Percentiles rank a stretch among this genome's conserved stretches.
phyloP scores from a whole-genome alignment of 2,113 vertebrate genomes.

The Stictonetta naevosa region DNA sequence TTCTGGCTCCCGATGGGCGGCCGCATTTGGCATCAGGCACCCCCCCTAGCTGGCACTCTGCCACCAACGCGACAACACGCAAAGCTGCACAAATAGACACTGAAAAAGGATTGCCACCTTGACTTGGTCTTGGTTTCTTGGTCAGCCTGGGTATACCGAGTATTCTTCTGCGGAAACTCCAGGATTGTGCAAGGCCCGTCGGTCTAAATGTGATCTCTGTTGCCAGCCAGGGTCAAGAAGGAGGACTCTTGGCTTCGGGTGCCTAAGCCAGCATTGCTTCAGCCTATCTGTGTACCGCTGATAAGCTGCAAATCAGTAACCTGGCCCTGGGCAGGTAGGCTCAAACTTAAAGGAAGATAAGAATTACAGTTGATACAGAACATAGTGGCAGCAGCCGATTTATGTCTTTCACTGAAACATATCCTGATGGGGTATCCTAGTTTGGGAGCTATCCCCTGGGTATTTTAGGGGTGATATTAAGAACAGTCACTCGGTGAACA shows the following conservation, averaged over 20 bases:
- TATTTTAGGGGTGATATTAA: neutral
- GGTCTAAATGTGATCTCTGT: neutral
- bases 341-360: neutral
- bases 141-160: neutral
- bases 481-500: neutral
- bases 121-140: neutral
- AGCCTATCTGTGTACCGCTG: rapidly evolving
- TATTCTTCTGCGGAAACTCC: neutral
- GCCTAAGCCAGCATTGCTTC: neutral
- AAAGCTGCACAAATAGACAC: neutral
- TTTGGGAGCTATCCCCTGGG: neutral
- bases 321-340: neutral
- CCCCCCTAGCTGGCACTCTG: neutral
- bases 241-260: neutral
- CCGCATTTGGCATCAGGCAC: neutral
- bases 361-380: neutral
- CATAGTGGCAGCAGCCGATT: neutral
- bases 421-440: neutral
- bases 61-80: rapidly evolving
- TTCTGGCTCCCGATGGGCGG: rapidly evolving
- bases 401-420: neutral
- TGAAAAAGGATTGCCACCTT: rapidly evolving
- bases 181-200: neutral
- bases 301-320: rapidly evolving
- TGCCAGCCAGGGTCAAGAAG: neutral